phyloP scores from a whole-genome alignment of 2,888 invertebrate genomes.

The Agonopterix heracliana region DNA sequence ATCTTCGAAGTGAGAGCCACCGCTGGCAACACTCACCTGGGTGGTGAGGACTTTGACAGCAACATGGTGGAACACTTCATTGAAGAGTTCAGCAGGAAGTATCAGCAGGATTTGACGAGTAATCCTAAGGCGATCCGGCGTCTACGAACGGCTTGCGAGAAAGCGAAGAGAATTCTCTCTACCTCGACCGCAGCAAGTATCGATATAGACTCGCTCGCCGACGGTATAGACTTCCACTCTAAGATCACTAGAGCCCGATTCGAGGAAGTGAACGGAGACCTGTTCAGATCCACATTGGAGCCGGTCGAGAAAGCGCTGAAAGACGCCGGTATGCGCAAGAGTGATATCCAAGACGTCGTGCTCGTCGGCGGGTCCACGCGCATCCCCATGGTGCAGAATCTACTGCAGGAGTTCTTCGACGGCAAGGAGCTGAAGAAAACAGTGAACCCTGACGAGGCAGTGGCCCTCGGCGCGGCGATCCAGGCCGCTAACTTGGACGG shows the following conservation, averaged over 20 bases:
- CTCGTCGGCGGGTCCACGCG: slow-evolving; percentile 77
- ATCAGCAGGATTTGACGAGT: slow-evolving; percentile 80
- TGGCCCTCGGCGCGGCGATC: too few relatives aligned
- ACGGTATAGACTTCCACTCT: too few relatives aligned
- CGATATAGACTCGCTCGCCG: slow-evolving; percentile 78
- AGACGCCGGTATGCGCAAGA: slow-evolving; percentile 69
- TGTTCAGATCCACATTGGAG: slow-evolving; percentile 59
- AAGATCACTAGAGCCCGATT: slow-evolving; percentile 92
- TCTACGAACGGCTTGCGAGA: slow-evolving; percentile 89
- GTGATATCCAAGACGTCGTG: slow-evolving; percentile 82
- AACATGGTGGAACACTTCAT: slow-evolving; percentile 72
- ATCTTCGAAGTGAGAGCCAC: slow-evolving; percentile 89
- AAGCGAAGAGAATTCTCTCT: slow-evolving; percentile 85
- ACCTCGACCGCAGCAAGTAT: slow-evolving; percentile 86
- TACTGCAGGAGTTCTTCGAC: slow-evolving; percentile 77
- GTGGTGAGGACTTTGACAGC: slow-evolving; percentile 71
- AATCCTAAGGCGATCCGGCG: slow-evolving; percentile 84
- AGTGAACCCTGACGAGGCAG: too few relatives aligned
- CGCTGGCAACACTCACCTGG: slow-evolving; percentile 88
- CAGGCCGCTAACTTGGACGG: too few relatives aligned
- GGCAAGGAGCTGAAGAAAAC: too few relatives aligned
- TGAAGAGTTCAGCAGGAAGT: slow-evolving; percentile 86
- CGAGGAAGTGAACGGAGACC: slow-evolving; percentile 92
- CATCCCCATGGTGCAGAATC: slow-evolving; percentile 85
- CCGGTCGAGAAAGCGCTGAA: slow-evolving; percentile 77